These are phyloP conservation scores for Crypturellus undulatus DNA, from an alignment of 2,113 vertebrate species.

Conservation along the genomic window DNA sequence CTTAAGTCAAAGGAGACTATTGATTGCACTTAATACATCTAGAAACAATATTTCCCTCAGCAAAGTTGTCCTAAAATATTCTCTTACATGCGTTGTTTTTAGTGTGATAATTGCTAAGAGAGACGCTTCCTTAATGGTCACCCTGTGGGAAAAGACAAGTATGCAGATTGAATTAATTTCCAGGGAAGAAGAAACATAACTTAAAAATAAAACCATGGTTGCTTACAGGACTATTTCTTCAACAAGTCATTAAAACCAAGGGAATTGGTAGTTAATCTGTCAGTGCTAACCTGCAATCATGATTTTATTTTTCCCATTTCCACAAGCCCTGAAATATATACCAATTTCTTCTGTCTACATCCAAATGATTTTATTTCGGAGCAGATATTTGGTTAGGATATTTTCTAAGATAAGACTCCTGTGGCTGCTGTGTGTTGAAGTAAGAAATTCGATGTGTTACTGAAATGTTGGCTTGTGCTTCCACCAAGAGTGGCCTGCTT, in stretches of 20 bases:
- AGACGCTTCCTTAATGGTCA: background rate
- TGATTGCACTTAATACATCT: background rate
- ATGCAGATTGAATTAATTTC: constrained; percentile 31
- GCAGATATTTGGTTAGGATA: background rate
- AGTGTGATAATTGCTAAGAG: background rate
- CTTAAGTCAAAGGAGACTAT: background rate
- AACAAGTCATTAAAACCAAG: background rate
- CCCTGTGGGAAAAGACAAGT: background rate
- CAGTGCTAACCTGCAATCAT: accelerated
- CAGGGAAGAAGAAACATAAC: background rate
- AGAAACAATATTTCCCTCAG: background rate
- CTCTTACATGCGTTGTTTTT: background rate
- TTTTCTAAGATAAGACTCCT: background rate
- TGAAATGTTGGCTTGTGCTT: background rate
- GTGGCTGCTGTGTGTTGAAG: background rate
- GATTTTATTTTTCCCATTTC: background rate
- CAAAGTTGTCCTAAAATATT: constrained; percentile 20
- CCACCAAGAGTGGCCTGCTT: background rate
- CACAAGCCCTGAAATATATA: background rate
- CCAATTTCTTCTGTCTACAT: background rate
- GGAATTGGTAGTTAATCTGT: background rate
- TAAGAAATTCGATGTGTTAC: background rate
- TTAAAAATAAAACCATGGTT: constrained; percentile 15
- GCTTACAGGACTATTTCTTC: background rate
- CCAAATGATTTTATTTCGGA: background rate